Evolutionary conservation across 2,888 invertebrate genomes (phyloP).

Genomic region (Pyrrhia umbra): DNA sequence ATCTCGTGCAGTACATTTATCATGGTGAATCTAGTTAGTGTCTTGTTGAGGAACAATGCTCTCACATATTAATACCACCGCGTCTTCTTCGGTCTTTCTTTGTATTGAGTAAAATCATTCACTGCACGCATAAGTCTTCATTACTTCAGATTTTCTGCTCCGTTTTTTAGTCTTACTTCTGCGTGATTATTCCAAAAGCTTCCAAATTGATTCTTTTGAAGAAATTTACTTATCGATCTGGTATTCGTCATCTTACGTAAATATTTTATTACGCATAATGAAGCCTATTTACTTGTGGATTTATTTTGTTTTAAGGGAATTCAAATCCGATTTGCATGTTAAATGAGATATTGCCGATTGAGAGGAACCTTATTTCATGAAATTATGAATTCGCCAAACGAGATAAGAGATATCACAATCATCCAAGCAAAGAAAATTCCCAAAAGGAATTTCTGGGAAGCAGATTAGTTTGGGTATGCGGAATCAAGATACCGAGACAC

Average conservation of each 20-base stretch:
- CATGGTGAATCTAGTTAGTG: conserved; percentile 68
- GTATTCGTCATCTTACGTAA: neutral
- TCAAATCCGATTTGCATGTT: conserved; percentile 16
- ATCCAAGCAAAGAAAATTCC: conserved; percentile 38
- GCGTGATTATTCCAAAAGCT: neutral
- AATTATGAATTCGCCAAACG: conserved; percentile 37
- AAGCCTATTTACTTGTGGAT: neutral
- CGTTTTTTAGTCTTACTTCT: neutral
- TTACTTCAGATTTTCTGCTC: neutral
- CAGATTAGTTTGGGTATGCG: conserved; percentile 35
- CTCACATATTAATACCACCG: conserved; percentile 44
- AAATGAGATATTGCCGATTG: conserved; percentile 22
- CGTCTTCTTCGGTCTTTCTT: conserved; percentile 25
- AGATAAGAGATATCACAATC: conserved; percentile 41
- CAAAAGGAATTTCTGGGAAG: conserved; percentile 37
- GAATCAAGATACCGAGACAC: conserved; percentile 27
- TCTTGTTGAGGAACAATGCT: conserved; percentile 58
- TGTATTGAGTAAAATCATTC: conserved; percentile 14
- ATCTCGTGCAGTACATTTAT: conserved; percentile 67
- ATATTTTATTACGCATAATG: neutral
- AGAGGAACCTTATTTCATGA: conserved; percentile 27
- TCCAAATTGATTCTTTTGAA: neutral
- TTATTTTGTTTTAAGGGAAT: conserved; percentile 5
- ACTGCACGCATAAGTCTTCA: neutral
- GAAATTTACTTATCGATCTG: neutral